Evolutionary conservation across 2,888 invertebrate species (phyloP), one percentile per base, ranked within the genome.

Genomic region (Drosophila conformis): DNA sequence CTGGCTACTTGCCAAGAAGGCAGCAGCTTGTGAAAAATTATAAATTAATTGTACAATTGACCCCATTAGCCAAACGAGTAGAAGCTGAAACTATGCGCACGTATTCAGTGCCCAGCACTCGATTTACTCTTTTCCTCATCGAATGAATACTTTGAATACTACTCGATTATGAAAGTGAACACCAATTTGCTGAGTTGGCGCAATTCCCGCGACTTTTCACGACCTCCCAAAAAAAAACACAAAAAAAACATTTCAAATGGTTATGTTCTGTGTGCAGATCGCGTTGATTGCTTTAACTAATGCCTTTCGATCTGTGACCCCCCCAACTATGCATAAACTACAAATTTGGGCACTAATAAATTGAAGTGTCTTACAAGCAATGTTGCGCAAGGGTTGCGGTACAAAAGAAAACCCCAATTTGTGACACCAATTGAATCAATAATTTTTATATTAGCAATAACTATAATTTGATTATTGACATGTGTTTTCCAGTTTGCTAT

Each of bases 21-120:
- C 49, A 42, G 11, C 56, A 64, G 73, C 69, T 80, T 73, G 78
- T 56, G 25, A 56, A 64, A 73, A 82, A 72, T 79, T 80, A 81
- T 83, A 72, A 82, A 77, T 79, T 81, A 81, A 81, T 81, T 81
- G 80, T 82, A 74, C 79, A 87, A 79, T 85, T 85, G 82, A 85
- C 86, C 88, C 79, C 64, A 76, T 79, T 80, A 52, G 52, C 65
- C 58, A 68, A 73, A 73, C 66, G 61, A 51, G 61, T 64, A 65
- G 49, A 59, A 58, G 38, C 57, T 58, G 54, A 42, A 73, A 76
- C 68, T 70, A 68, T 54, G 76, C 40, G 56, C 49, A 49, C 51
- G 62, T 33, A 38, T 62, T 33, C 58, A 57, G 46, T 59, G 54
- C 42, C 60, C 25, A 52, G 21, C 52, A 42, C 66, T 63, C 52